Conservation (phyloP, 2,113 vertebrate species). For the Carollia perspicillata region DNA sequence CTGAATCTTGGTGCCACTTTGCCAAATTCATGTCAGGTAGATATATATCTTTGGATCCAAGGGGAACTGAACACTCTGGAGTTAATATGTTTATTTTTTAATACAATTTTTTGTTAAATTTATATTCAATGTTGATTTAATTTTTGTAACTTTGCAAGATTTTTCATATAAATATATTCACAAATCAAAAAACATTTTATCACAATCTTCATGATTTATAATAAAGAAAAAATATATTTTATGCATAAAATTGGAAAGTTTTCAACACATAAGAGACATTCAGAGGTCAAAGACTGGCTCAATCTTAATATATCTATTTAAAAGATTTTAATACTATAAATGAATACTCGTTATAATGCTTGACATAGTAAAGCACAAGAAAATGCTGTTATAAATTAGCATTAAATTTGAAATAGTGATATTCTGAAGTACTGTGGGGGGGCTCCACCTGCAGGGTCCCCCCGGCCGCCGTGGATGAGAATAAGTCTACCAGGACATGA, state of each 20-base stretch:
- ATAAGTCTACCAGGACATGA: no score
- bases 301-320: constrained; percentile 25
- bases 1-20: neutral
- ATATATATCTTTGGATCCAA: neutral
- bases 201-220: neutral
- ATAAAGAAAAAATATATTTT: constrained; percentile 25
- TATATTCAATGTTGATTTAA: neutral
- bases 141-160: constrained; percentile 12
- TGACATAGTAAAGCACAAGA: neutral
- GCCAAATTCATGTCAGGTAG: neutral
- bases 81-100: constrained; percentile 31
- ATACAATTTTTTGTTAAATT: constrained; percentile 8
- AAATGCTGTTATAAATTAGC: constrained; percentile 5
- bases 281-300: constrained; percentile 18
- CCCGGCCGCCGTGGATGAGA: no score
- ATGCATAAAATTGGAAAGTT: neutral
- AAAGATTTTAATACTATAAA: neutral
- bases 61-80: neutral
- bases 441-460: no score
- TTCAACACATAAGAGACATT: neutral
- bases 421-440: constrained; percentile 9
- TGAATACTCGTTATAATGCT: neutral
- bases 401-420: constrained; percentile 30
- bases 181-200: constrained; percentile 31
- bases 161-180: constrained; percentile 7